Percentiles rank a stretch among this genome's conserved stretches.
Conservation (phyloP, 2,797 vertebrate genomes). For the Lophotriccus pileatus region DNA sequence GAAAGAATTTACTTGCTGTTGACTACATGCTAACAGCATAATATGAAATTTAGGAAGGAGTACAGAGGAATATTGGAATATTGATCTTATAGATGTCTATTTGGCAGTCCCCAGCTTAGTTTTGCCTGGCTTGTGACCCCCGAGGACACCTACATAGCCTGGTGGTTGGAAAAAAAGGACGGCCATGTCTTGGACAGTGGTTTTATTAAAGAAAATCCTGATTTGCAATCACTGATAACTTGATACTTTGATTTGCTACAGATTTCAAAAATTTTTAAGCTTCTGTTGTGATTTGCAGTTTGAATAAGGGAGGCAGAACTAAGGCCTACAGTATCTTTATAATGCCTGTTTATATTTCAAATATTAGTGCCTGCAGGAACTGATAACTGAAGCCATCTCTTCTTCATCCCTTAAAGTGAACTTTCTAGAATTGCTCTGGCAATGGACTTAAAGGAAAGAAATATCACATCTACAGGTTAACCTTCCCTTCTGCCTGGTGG, state of each 20-base stretch:
- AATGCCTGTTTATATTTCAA: not conserved
- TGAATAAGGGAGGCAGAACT: not conserved
- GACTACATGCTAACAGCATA: not conserved
- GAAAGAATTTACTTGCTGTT: not conserved
- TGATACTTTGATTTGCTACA: not conserved
- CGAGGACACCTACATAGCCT: not conserved
- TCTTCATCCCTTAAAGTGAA: not conserved
- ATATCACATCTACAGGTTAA: not conserved
- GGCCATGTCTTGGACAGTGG: rapidly evolving
- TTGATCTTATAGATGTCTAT: not conserved
- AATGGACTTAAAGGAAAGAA: not conserved
- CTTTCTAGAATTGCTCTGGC: not conserved
- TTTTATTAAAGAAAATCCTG: not conserved
- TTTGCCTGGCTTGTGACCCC: not conserved
- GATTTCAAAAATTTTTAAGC: not conserved
- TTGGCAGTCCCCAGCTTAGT: not conserved
- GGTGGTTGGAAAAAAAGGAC: not conserved
- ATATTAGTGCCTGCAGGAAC: not conserved
- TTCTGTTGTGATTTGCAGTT: not conserved
- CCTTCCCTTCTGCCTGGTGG: not conserved
- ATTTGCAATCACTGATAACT: not conserved
- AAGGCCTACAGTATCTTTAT: not conserved
- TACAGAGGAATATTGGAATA: not conserved
- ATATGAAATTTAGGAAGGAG: not conserved
- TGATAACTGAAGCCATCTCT: not conserved